phyloP scores from a whole-genome alignment of 2,797 vertebrate genomes.

The Arnoldichthys spilopterus region DNA sequence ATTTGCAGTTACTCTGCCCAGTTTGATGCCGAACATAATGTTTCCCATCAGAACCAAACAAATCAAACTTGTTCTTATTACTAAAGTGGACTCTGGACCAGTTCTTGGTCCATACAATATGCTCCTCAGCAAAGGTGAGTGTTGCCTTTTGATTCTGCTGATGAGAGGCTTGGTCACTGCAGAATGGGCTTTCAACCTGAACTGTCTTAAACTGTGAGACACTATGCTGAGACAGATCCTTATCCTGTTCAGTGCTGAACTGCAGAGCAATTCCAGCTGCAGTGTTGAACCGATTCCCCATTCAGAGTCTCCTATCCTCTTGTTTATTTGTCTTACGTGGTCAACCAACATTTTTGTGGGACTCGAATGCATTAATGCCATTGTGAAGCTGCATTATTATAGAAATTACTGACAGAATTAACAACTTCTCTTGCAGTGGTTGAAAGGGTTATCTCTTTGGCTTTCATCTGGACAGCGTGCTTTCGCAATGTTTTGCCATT shows the following conservation, averaged over 20 bases:
- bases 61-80: too few relatives aligned
- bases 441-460: not conserved
- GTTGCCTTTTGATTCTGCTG: too few relatives aligned
- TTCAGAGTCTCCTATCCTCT: not conserved
- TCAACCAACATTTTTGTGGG: not conserved
- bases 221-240: not conserved
- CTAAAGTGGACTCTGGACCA: too few relatives aligned
- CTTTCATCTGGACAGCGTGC: not conserved
- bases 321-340: not conserved
- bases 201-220: not conserved
- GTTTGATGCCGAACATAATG: too few relatives aligned
- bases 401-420: not conserved
- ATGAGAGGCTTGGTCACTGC: too few relatives aligned
- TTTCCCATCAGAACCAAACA: too few relatives aligned
- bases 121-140: too few relatives aligned
- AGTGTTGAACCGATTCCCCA: not conserved
- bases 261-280: too few relatives aligned
- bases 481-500: not conserved
- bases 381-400: not conserved
- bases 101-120: too few relatives aligned
- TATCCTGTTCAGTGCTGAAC: not conserved
- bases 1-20: too few relatives aligned
- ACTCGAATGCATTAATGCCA: not conserved
- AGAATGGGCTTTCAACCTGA: not conserved
- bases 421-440: not conserved